Conservation (phyloP, 1,140 invertebrate genomes). For the Panonychus citri region DNA sequence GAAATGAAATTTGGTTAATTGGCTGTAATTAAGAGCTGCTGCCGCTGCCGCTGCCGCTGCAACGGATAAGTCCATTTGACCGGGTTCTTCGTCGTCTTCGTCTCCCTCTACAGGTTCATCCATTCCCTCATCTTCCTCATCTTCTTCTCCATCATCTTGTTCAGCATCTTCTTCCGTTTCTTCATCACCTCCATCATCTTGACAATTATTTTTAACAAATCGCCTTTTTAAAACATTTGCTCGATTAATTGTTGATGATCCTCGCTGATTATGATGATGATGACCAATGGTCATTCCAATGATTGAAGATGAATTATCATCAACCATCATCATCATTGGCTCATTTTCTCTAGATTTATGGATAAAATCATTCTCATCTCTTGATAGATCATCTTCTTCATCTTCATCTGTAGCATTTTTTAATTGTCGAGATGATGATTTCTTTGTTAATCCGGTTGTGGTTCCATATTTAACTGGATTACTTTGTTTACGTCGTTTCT, state of each 20-base stretch:
- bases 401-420: neutral
- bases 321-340: too few species aligned
- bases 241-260: too few species aligned
- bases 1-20: neutral
- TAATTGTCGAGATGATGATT: neutral
- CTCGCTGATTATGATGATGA: too few species aligned
- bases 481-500: constrained; percentile 1
- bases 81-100: neutral
- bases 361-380: too few species aligned
- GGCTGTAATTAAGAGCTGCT: neutral
- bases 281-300: too few species aligned
- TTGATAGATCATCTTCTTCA: neutral
- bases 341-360: too few species aligned
- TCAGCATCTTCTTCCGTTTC: neutral
- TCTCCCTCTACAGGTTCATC: neutral
- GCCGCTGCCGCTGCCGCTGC: too few species aligned
- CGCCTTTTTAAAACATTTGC: too few species aligned
- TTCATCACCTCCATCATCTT: neutral
- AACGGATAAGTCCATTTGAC: neutral
- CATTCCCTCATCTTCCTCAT: too few species aligned
- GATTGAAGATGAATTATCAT: too few species aligned
- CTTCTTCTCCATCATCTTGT: neutral
- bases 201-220: too few species aligned
- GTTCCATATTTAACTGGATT: neutral
- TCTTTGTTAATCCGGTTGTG: too few species aligned